phyloP scores from a whole-genome alignment of 2,888 invertebrate genomes.

The Platypus cylindrus region DNA sequence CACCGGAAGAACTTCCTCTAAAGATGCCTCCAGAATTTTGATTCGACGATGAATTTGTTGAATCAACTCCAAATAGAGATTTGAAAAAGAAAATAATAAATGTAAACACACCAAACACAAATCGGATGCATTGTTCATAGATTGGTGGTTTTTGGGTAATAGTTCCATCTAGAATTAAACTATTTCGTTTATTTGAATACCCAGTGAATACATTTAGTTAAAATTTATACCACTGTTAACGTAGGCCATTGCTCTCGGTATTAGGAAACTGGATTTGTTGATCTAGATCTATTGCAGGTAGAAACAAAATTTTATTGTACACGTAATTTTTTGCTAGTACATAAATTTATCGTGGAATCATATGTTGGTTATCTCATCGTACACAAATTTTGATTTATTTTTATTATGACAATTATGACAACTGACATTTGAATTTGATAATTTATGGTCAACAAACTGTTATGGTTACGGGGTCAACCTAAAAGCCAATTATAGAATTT shows the following conservation, averaged over 20 bases:
- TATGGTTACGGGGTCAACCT: too few relatives aligned
- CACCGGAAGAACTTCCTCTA: constrained; percentile 16
- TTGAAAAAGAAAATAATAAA: constrained; percentile 39
- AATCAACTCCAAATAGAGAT: constrained; percentile 25
- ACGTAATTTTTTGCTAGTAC: too few relatives aligned
- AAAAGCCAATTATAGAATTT: too few relatives aligned
- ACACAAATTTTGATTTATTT: too few relatives aligned
- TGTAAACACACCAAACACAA: constrained; percentile 42
- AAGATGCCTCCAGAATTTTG: constrained; percentile 13
- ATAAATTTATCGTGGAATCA: too few relatives aligned
- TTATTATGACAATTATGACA: too few relatives aligned
- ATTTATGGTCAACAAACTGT: too few relatives aligned
- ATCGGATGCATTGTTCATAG: constrained; percentile 33
- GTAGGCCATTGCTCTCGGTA: constrained; percentile 21
- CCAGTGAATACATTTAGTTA: neutral
- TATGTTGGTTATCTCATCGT: too few relatives aligned
- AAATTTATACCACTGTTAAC: constrained; percentile 16
- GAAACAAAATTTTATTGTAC: too few relatives aligned
- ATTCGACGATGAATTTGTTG: constrained; percentile 10
- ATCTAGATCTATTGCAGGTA: too few relatives aligned
- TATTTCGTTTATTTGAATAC: neutral
- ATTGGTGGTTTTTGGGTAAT: constrained; percentile 38
- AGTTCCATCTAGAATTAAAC: constrained; percentile 39
- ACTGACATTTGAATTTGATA: too few relatives aligned
- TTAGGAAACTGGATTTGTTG: too few relatives aligned